phyloP scores from a whole-genome alignment of 2,797 vertebrate genomes.

The Phrynocephalus guinanensis region DNA sequence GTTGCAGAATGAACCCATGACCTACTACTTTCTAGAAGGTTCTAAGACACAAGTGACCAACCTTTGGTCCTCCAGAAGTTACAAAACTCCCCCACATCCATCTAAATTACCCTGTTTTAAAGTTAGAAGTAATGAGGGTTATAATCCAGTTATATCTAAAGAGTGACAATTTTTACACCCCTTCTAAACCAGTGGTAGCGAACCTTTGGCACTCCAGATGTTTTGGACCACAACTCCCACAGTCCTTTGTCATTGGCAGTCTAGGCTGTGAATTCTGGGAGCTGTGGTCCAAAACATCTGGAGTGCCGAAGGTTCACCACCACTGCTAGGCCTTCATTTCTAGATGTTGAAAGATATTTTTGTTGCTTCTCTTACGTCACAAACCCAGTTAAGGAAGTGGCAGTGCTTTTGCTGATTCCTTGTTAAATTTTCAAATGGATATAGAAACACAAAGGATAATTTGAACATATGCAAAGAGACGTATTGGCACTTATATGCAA shows the following conservation, averaged over 20 bases:
- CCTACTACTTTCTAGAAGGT: background rate
- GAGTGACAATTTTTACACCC: too few relatives aligned
- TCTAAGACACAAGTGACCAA: background rate
- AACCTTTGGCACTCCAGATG: too few relatives aligned
- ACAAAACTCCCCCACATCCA: background rate
- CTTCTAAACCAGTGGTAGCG: too few relatives aligned
- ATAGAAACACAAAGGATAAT: background rate
- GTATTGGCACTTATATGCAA: background rate
- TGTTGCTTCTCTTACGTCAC: background rate
- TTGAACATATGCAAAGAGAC: background rate
- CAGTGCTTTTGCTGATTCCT: background rate
- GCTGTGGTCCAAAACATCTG: background rate
- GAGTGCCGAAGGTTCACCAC: too few relatives aligned
- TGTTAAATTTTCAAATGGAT: background rate
- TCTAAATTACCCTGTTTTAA: too few relatives aligned
- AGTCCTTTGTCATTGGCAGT: too few relatives aligned
- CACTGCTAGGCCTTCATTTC: background rate
- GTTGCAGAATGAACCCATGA: background rate
- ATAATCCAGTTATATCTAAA: too few relatives aligned
- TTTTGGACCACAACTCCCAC: too few relatives aligned
- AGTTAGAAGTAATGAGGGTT: too few relatives aligned
- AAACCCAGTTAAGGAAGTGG: background rate
- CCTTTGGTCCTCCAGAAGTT: background rate
- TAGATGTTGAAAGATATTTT: background rate
- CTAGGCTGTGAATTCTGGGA: background rate